phyloP scores from a whole-genome alignment of 2,797 vertebrate species.

The Babyrousa celebensis region DNA sequence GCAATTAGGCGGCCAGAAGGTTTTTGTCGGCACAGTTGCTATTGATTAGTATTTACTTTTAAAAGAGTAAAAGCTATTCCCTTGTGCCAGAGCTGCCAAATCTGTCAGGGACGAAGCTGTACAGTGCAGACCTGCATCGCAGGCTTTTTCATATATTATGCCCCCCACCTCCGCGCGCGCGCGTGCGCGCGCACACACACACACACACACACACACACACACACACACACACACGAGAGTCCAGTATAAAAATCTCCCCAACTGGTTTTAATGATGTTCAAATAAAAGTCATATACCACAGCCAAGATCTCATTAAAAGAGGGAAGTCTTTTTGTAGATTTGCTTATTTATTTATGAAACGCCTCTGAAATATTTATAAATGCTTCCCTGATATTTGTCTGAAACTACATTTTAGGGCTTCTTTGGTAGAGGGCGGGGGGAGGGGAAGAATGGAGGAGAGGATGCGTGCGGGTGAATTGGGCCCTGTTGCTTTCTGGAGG shows the following conservation, averaged over 20 bases:
- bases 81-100: conserved; percentile 57
- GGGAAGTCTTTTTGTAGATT: conserved; percentile 85
- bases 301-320: conserved; percentile 82
- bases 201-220: no score
- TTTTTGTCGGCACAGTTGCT: conserved; percentile 67
- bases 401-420: conserved; percentile 82
- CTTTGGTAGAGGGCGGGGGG: conserved; percentile 51
- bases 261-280: conserved; percentile 81
- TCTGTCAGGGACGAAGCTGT: conserved; percentile 44
- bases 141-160: conserved; percentile 72
- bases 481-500: not conserved
- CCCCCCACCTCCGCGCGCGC: no score
- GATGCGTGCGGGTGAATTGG: not conserved
- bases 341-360: conserved; percentile 88
- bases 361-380: conserved; percentile 89
- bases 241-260: conserved; percentile 76
- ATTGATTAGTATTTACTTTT: conserved; percentile 83
- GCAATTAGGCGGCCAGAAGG: conserved; percentile 80
- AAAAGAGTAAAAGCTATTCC: conserved; percentile 80
- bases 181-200: no score
- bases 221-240: not conserved
- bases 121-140: not conserved
- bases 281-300: conserved; percentile 77
- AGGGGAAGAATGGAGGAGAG: not conserved
- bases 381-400: conserved; percentile 87